Evolutionary conservation across 2,113 vertebrate species (phyloP).

Genomic region (Heterotilapia buettikoferi): DNA sequence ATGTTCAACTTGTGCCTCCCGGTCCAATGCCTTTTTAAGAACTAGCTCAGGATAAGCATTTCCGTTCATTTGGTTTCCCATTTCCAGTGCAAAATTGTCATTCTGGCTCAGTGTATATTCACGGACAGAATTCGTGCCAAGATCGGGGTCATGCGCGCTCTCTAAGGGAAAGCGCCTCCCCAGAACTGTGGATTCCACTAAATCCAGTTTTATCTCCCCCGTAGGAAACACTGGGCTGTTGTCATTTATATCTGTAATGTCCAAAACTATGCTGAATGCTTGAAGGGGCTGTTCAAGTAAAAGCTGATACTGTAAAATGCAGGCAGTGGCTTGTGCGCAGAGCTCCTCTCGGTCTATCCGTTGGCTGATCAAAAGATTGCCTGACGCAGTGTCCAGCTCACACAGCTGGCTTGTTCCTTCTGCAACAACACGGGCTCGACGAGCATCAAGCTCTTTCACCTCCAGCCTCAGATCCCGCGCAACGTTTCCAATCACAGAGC

Average conservation of each 20-base stretch:
- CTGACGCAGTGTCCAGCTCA: constrained; percentile 60
- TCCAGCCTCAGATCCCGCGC: constrained; percentile 61
- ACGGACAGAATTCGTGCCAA: constrained; percentile 72
- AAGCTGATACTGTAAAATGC: constrained; percentile 64
- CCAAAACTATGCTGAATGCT: constrained; percentile 62
- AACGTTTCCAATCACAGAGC: constrained; percentile 64
- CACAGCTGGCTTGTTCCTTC: constrained; percentile 61
- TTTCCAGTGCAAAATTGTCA: constrained; percentile 74
- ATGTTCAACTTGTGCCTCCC: constrained; percentile 57
- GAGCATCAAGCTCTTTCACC: constrained; percentile 37
- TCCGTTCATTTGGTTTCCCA: constrained; percentile 66
- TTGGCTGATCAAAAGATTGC: constrained; percentile 66
- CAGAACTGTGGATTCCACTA: constrained; percentile 70
- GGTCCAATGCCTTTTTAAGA: constrained; percentile 66
- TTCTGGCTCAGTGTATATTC: constrained; percentile 72
- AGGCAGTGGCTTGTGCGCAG: constrained; percentile 51
- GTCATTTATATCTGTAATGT: constrained; percentile 71
- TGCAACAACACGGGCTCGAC: constrained; percentile 61
- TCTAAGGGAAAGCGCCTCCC: constrained; percentile 73
- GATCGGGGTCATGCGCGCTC: constrained; percentile 75
- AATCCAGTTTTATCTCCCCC: constrained; percentile 61
- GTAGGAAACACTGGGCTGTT: constrained; percentile 66
- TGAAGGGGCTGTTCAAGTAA: constrained; percentile 67
- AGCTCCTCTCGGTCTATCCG: constrained; percentile 71
- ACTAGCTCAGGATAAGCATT: constrained; percentile 75